Base-by-base conservation (phyloP, 2,888 invertebrate genomes). In the Caenorhabditis macrosperma region DNA sequence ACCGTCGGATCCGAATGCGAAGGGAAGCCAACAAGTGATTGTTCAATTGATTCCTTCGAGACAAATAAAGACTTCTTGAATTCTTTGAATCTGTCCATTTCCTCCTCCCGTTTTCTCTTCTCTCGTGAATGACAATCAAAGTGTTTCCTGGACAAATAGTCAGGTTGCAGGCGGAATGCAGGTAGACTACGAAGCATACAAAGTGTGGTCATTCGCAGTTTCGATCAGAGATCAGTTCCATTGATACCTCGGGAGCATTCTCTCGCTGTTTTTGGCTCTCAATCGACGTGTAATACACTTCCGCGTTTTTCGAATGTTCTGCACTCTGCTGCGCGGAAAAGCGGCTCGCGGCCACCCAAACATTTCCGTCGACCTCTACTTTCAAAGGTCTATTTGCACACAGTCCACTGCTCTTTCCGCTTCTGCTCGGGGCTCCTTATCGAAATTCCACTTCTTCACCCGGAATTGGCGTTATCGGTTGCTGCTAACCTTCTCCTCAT, bases 1-100 rank as follows among this genome's bases (percentile, higher is more conserved):
- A 84, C 44, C 77, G 82, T 22, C 74, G 84, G 24, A 84, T 84
- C 17, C 76, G 82, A 1, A 78, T 78, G 82, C 57, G 84, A 60
- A 57, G 79, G 6, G 60, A 80, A 54, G 74, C 74, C n/a, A 74
- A 59, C 38, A 74, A 74, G 35, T 66, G 52, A 61, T 24, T 48
- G 24, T n/a, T 7, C 6, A n/a, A 24, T 22, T 20, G 2, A 3
- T 52, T 52, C 26, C n/a, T 2, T 28, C 26, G 15, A 38, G 15
- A 44, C 5, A 44, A 17, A 44, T 12, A 38, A 38, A 38, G 9
- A 38, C n/a, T 9, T 44, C 3, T 17, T 17, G 17, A n/a, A 3
- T 17, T 17, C 44, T 9, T 2, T 33, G n/a, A 6, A n/a, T 17
- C 44, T 28, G 28, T 52, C 28, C 52, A 52, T 52, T 28, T 48